These are phyloP conservation scores for Yponomeuta malinellus DNA, from an alignment of 2,888 invertebrate genomes.

Conservation along the genomic window DNA sequence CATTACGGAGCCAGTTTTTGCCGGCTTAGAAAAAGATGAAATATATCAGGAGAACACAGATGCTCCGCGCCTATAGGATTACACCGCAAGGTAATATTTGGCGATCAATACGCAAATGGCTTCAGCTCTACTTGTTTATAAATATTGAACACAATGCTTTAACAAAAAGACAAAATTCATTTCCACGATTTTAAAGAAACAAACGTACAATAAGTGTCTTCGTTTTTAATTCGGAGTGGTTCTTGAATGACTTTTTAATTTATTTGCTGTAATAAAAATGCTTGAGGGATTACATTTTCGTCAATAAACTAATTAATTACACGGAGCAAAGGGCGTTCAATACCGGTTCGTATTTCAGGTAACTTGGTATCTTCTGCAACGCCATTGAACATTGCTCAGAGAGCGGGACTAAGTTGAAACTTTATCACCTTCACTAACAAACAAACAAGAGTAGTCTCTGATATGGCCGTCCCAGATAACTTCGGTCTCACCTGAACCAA, in stretches of 20 bases:
- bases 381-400: neutral
- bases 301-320: neutral
- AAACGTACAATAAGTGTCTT: too few species aligned
- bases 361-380: neutral
- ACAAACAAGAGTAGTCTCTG: neutral
- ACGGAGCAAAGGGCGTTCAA: neutral
- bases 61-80: neutral
- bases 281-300: neutral
- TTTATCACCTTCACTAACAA: neutral
- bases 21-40: neutral
- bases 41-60: neutral
- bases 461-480: too few species aligned
- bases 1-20: neutral
- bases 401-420: neutral
- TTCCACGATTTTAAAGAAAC: too few species aligned
- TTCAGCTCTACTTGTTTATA: too few species aligned
- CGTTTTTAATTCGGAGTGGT: neutral
- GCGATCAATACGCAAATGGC: neutral
- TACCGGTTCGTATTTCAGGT: neutral
- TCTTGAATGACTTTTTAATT: neutral
- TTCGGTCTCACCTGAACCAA: too few species aligned
- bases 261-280: too few species aligned
- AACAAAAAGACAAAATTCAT: too few species aligned
- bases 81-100: neutral
- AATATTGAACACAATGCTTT: too few species aligned